These are phyloP conservation scores for Diabrotica balteata DNA, from an alignment of 2,888 invertebrate genomes.

Conservation along the genomic window DNA sequence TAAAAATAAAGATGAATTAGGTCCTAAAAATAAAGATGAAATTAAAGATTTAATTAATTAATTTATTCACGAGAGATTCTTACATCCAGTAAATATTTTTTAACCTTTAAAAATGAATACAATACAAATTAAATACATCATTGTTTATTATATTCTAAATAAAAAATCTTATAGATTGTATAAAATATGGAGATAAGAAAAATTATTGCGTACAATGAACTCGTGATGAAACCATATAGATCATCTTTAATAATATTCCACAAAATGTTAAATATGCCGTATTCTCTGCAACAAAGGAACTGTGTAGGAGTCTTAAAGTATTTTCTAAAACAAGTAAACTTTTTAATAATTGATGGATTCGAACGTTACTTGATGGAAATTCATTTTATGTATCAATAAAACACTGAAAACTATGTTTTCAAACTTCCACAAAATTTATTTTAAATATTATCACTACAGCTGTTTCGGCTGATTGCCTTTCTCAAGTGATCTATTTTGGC, in stretches of 20 bases:
- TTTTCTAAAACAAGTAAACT: neutral
- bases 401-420: too few relatives aligned
- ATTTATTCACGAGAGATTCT: too few relatives aligned
- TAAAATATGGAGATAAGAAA: conserved; percentile 13
- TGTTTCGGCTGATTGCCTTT: too few relatives aligned
- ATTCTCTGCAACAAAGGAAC: too few relatives aligned
- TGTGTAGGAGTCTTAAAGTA: neutral
- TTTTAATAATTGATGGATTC: too few relatives aligned
- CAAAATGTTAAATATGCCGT: too few relatives aligned
- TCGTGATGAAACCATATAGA: neutral
- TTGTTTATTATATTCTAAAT: conserved; percentile 19
- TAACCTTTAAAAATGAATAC: conserved; percentile 15
- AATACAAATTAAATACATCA: conserved; percentile 10
- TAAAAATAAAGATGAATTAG: neutral
- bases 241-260: neutral
- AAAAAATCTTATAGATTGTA: conserved; percentile 8
- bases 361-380: too few relatives aligned
- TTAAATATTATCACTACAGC: too few relatives aligned
- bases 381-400: too few relatives aligned
- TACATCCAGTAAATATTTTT: conserved; percentile 10
- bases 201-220: conserved; percentile 18
- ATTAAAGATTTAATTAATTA: too few relatives aligned
- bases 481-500: too few relatives aligned
- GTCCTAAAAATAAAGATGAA: neutral
- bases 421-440: too few relatives aligned